Evolutionary conservation across 2,888 invertebrate species (phyloP).

Genomic region (Amiota minor): DNA sequence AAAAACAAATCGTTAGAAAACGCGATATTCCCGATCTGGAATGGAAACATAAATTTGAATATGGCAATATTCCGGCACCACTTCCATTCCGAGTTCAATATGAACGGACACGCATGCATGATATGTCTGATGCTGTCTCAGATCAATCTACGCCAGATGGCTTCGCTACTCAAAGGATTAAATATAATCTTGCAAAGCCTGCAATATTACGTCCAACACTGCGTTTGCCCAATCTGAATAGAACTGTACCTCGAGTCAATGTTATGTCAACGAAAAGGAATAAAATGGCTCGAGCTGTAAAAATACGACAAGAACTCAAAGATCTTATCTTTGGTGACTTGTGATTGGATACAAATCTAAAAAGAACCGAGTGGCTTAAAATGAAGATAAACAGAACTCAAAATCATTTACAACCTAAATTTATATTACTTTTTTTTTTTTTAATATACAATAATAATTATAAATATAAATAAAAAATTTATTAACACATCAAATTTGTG

Average conservation of each 20-base stretch:
- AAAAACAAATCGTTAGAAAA: conserved; percentile 33
- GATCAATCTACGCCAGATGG: conserved; percentile 62
- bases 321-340: conserved; percentile 58
- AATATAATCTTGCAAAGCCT: conserved; percentile 7
- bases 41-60: conserved; percentile 59
- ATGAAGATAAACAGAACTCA: too few species aligned
- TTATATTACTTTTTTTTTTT: too few species aligned
- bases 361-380: not conserved
- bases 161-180: conserved; percentile 61
- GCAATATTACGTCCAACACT: conserved; percentile 33
- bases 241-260: not conserved
- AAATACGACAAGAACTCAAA: conserved; percentile 51
- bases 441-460: too few species aligned
- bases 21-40: conserved; percentile 45
- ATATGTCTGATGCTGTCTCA: conserved; percentile 55
- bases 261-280: conserved; percentile 11
- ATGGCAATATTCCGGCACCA: conserved; percentile 1
- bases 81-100: not conserved
- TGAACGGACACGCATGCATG: conserved; percentile 28
- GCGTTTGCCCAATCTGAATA: conserved; percentile 41
- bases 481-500: too few species aligned
- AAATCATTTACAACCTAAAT: too few species aligned
- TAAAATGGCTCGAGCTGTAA: conserved; percentile 47
- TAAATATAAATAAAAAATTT: too few species aligned
- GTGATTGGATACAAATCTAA: not conserved